Conservation (phyloP, 2,797 vertebrate species). For the Brachymystax lenok region DNA sequence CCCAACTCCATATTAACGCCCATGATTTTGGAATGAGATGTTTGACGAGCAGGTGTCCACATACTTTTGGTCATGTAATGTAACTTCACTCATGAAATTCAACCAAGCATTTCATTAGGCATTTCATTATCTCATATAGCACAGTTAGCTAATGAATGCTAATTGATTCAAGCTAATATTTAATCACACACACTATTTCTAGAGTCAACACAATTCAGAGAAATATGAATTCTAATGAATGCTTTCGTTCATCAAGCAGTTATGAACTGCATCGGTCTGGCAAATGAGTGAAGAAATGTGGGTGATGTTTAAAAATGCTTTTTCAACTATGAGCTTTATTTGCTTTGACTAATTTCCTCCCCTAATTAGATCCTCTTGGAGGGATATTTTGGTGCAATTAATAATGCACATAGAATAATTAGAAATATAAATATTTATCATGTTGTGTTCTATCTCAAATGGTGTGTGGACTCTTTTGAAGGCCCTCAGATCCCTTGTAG, state of each 20-base stretch:
- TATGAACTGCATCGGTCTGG: constrained; percentile 57
- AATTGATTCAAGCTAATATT: constrained; percentile 82
- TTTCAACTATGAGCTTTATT: constrained; percentile 75
- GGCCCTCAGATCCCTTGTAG: neutral
- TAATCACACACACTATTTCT: constrained; percentile 71
- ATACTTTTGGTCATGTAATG: no score
- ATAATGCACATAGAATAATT: constrained; percentile 80
- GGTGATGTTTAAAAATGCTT: constrained; percentile 72
- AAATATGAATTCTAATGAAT: constrained; percentile 69
- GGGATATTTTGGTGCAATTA: constrained; percentile 77
- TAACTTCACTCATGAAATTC: constrained; percentile 53
- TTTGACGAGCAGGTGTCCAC: no score
- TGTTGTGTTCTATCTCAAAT: constrained; percentile 59
- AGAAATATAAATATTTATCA: constrained; percentile 78
- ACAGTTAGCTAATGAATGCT: constrained; percentile 76
- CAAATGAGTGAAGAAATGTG: constrained; percentile 51
- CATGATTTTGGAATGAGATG: no score
- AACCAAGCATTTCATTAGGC: constrained; percentile 71
- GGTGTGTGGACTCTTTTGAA: constrained; percentile 12
- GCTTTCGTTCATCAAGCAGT: constrained; percentile 52
- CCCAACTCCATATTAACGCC: no score
- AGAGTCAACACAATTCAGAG: constrained; percentile 67
- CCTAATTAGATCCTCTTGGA: constrained; percentile 77
- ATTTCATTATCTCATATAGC: constrained; percentile 71
- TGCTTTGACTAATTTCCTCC: constrained; percentile 78